A percentile compares a stretch with the other conserved stretches of the same genome.
phyloP scores from a whole-genome alignment of 2,797 vertebrate species.

The Jordanella pulchra region DNA sequence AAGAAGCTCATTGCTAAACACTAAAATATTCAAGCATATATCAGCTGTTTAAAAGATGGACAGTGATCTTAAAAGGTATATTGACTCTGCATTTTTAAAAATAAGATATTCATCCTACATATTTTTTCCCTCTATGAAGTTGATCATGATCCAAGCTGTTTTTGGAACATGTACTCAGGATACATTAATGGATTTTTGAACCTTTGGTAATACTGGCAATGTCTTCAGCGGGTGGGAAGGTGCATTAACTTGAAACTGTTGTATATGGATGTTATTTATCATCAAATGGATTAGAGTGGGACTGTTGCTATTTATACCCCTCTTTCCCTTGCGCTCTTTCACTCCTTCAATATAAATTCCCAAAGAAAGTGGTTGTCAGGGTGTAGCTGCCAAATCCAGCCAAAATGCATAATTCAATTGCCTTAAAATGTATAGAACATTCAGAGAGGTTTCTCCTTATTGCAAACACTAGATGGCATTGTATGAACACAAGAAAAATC shows the following conservation, averaged over 20 bases:
- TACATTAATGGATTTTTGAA: neutral
- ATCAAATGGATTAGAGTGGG: neutral
- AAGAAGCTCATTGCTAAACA: neutral
- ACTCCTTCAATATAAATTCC: neutral
- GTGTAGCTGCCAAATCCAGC: neutral
- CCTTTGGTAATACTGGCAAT: neutral
- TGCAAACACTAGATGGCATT: conserved; percentile 53
- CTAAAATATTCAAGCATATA: neutral
- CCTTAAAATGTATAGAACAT: neutral
- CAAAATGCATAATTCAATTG: neutral
- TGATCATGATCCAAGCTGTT: neutral
- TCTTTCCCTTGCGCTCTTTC: neutral
- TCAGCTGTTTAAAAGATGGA: neutral
- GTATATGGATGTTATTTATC: neutral
- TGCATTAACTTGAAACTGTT: neutral
- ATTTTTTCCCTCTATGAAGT: neutral
- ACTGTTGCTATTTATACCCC: neutral
- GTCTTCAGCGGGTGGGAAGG: neutral
- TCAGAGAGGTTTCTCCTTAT: neutral
- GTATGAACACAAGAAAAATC: conserved; percentile 11
- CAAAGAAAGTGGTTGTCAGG: neutral
- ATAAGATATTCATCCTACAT: neutral
- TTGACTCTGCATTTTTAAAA: neutral
- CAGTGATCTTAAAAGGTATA: neutral
- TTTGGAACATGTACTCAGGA: neutral